Base-by-base conservation (phyloP, 2,797 vertebrate species). In the Malacoraja senta region DNA sequence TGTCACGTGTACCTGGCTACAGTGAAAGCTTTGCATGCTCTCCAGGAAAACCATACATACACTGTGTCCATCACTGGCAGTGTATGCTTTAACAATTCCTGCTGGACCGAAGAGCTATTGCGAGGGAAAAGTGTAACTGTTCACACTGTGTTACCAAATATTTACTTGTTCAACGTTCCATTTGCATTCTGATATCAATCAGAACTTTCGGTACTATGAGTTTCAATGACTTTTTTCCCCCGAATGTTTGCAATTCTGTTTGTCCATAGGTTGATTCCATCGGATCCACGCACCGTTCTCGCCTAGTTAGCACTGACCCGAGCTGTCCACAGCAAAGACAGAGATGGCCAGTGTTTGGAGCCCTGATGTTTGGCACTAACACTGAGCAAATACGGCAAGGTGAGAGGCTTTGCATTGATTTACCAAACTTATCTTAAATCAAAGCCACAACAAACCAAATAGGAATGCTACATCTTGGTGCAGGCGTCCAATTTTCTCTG, bases 111-210 rank as follows among this genome's bases (percentile, higher is more conserved):
- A 68, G 84, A n/a, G n/a, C 17, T 2, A 19, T n/a, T 35, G 17
- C n/a, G 68, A 68, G 61, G n/a, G 84, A 78, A 78, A 35, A 35
- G 32, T 78, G n/a, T 10, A 21, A 88, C 63, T 19, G 63, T 88
- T 88, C 61, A 68, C 63, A 88, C n/a, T 3, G 21, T 24, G 61
- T 32, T n/a, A 88, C 53, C 10, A 68, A 88, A 35, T 68, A 88
- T 88, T 88, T 88, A 35, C 84, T 88, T 68, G 61, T 68, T 88
- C n/a, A n/a, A 35, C 35, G 7, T 26, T 68, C 44, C 6, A 35
- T 88, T 88, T 88, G 84, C 84, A 68, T n/a, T 88, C n/a, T 68
- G 84, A 88, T 88, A 88, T 32, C 61, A 68, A 68, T 88, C 84
- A 65, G 84, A 63, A 88, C 84, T 88, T 88, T 68, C 84, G 68